Conservation (phyloP, 2,888 invertebrate genomes). For the Drosophila borborema region DNA sequence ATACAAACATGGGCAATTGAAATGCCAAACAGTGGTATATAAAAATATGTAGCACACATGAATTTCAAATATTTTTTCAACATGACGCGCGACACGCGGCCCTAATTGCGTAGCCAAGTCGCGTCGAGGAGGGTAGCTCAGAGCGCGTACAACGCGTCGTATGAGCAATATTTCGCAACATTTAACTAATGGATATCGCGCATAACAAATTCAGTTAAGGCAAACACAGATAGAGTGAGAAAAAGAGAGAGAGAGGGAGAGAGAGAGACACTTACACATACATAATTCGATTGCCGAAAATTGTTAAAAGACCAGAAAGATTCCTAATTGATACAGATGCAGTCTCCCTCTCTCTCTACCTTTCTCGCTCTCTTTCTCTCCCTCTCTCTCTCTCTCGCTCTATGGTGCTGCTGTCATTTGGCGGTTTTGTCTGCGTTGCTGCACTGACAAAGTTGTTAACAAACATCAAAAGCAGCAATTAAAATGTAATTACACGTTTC, state of each 20-base stretch:
- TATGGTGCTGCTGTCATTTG: conserved; percentile 8
- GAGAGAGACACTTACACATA: conserved; percentile 6
- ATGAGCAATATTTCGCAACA: conserved; percentile 74
- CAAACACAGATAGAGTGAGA: not conserved
- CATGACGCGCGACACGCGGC: conserved; percentile 70
- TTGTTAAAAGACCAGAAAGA: conserved; percentile 49
- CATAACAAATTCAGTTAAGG: conserved; percentile 46
- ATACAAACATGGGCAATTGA: conserved; percentile 54
- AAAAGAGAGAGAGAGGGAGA: not conserved
- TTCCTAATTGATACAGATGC: conserved; percentile 55
- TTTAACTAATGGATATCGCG: conserved; percentile 70
- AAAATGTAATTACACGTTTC: conserved; percentile 79
- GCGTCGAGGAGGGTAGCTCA: not conserved
- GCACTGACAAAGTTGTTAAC: conserved; percentile 73
- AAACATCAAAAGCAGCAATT: conserved; percentile 81
- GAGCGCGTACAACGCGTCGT: conserved; percentile 25
- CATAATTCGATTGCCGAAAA: conserved; percentile 66
- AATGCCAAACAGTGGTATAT: conserved; percentile 62
- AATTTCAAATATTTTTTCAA: conserved; percentile 77
- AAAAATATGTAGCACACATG: conserved; percentile 67
- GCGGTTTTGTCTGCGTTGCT: conserved; percentile 25
- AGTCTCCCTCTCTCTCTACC: not conserved
- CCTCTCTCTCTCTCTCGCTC: not conserved
- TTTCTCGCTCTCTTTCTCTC: not conserved
- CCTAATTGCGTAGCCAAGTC: conserved; percentile 54